Conservation (phyloP, 2,113 vertebrate species). For the Opisthocomus hoazin region DNA sequence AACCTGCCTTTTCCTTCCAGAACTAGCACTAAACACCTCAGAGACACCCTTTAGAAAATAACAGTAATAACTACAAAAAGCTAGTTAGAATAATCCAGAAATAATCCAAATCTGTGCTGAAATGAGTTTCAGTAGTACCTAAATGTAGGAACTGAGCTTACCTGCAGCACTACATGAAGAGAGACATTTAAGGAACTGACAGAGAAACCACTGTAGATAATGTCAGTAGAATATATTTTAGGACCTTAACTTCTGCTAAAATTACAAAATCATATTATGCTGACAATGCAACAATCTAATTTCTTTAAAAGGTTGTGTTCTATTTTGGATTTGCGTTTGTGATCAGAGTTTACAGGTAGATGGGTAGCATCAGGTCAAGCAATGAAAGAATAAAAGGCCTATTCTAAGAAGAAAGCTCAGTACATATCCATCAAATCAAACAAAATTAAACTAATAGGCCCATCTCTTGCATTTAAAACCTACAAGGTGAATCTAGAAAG, state of each 20-base stretch:
- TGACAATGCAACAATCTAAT: background rate
- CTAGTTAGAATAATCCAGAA: background rate
- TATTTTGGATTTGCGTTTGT: background rate
- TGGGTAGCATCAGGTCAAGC: background rate
- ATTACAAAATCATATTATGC: background rate
- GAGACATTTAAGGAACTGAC: background rate
- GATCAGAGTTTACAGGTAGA: background rate
- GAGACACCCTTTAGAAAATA: background rate
- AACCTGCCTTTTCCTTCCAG: background rate
- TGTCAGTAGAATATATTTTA: background rate
- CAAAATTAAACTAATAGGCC: background rate
- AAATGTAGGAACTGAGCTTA: background rate
- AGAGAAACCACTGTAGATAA: background rate
- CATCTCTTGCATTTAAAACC: background rate
- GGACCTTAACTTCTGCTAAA: background rate
- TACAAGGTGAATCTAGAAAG: background rate
- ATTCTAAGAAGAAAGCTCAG: background rate
- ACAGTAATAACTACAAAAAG: background rate
- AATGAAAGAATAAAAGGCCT: background rate
- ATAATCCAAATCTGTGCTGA: background rate
- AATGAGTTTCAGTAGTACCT: background rate
- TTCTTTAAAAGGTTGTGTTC: background rate
- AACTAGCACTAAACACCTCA: background rate
- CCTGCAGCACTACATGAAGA: background rate
- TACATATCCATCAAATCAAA: background rate